Conservation (phyloP, 37 sponge, comb jelly and placozoan species). For the Beroe forskalii region DNA sequence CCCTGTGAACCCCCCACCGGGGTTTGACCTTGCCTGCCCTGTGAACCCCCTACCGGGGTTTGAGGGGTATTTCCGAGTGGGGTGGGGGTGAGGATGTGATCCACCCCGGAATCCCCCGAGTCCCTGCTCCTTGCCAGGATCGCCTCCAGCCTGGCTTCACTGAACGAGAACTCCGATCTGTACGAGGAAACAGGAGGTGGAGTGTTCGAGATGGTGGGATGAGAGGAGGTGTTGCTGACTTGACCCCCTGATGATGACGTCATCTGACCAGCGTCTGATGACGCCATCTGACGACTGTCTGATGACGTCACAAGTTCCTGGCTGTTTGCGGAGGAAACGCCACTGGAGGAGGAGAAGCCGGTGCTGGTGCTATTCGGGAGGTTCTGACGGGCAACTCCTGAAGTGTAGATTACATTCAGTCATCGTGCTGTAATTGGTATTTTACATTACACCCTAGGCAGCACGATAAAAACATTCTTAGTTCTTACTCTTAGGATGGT, state of each 20-base stretch:
- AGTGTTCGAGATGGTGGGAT: not conserved
- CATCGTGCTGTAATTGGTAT: too few relatives aligned
- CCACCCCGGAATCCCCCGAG: not conserved
- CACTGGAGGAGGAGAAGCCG: constrained; percentile 31
- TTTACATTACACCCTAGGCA: too few relatives aligned
- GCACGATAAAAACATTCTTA: too few relatives aligned
- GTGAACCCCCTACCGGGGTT: not conserved
- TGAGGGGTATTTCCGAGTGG: not conserved
- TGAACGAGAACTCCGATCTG: not conserved
- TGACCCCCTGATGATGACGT: not conserved
- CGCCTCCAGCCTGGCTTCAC: not conserved
- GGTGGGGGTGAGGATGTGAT: too few relatives aligned
- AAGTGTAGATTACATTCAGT: too few relatives aligned
- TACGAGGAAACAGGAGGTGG: not conserved
- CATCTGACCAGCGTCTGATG: not conserved
- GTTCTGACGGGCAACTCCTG: too few relatives aligned
- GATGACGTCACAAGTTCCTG: constrained; percentile 57
- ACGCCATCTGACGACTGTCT: not conserved
- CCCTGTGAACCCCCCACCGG: not conserved
- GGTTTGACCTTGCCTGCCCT: not conserved
- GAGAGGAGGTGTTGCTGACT: not conserved
- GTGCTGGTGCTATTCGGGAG: not conserved
- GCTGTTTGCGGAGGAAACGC: constrained; percentile 48
- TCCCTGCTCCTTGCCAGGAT: not conserved
- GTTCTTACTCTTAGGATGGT: too few relatives aligned